phyloP scores from a whole-genome alignment of 1,140 invertebrate genomes.

The Araneus ventricosus region DNA sequence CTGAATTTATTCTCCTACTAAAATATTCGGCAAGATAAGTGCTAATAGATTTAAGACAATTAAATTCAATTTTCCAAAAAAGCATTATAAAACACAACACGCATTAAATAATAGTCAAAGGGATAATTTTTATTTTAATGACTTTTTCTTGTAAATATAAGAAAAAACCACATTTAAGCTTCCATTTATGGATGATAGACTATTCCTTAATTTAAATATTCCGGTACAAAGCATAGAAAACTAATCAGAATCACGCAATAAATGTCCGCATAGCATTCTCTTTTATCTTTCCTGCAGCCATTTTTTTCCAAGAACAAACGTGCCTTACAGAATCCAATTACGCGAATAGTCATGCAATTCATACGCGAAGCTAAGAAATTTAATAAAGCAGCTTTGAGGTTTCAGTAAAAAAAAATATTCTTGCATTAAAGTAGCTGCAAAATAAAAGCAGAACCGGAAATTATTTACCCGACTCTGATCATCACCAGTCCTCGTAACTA shows the following conservation, averaged over 20 bases:
- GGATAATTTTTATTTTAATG: too few relatives aligned
- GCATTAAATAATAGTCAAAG: too few relatives aligned
- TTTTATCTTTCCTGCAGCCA: neutral
- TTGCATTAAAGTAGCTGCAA: neutral
- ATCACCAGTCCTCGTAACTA: neutral
- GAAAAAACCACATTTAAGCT: too few relatives aligned
- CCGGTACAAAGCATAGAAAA: neutral
- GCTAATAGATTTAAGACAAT: too few relatives aligned
- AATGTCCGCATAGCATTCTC: neutral
- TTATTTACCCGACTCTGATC: neutral
- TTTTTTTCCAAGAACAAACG: neutral
- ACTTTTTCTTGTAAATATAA: too few relatives aligned
- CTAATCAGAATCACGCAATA: neutral
- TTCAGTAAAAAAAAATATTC: neutral
- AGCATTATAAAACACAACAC: too few relatives aligned
- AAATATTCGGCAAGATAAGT: too few relatives aligned
- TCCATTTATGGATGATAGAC: too few relatives aligned
- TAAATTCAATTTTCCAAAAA: too few relatives aligned
- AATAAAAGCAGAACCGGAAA: neutral
- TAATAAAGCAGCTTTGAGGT: neutral
- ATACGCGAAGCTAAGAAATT: constrained; percentile 14
- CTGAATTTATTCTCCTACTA: too few relatives aligned
- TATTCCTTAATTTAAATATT: neutral
- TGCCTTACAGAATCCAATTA: constrained; percentile 23
- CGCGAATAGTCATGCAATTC: neutral